Percentiles rank a stretch among this genome's conserved stretches.
These are phyloP conservation scores for Polylopha cassiicola DNA, from an alignment of 2,888 invertebrate genomes.

Conservation along the genomic window DNA sequence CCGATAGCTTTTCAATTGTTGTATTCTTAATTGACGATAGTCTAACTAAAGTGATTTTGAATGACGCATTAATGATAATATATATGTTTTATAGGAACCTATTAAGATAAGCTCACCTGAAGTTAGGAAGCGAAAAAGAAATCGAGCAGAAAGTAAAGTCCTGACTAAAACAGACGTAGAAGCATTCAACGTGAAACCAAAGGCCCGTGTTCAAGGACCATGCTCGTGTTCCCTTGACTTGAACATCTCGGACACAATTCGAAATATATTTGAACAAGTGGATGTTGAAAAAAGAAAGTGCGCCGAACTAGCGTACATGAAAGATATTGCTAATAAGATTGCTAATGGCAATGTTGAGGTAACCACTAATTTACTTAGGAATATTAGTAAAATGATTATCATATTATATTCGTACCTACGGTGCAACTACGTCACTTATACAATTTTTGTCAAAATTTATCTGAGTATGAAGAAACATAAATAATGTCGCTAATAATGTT, in stretches of 20 bases:
- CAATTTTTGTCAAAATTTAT: no score
- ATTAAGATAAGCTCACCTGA: constrained; percentile 42
- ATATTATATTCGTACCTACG: no score
- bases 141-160: constrained; percentile 37
- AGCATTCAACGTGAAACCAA: constrained; percentile 58
- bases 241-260: constrained; percentile 62
- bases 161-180: constrained; percentile 61
- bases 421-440: no score
- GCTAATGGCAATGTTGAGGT: constrained; percentile 52
- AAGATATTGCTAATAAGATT: constrained; percentile 64
- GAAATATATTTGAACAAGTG: constrained; percentile 67
- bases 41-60: no score
- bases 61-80: not conserved
- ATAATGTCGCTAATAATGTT: no score
- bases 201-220: constrained; percentile 45
- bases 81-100: constrained; percentile 40
- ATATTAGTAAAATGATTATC: no score
- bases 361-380: constrained; percentile 21
- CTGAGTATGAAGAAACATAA: no score
- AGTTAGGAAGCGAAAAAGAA: constrained; percentile 37
- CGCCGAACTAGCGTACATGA: constrained; percentile 59
- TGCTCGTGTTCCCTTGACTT: constrained; percentile 63
- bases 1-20: no score
- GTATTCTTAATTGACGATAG: no score
- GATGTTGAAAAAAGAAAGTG: constrained; percentile 58